phyloP scores from a whole-genome alignment of 1,140 invertebrate species.

The honey bee (Apis mellifera) region Amel_HAv3.1 CM009936.2:15466501-15467000 shows the following conservation, averaged over 20 bases:
- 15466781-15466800: constrained; percentile 35
- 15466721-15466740: not conserved
- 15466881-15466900: not conserved
- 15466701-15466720: not conserved
- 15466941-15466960: too few species aligned
- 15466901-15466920: not conserved
- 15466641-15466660: not conserved
- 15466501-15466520: too few species aligned
- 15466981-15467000: not conserved
- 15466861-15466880: not conserved
- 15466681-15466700: not conserved
- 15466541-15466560: too few species aligned
- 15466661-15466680: not conserved
- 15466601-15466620: too few species aligned
- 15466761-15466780: not conserved
- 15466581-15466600: too few species aligned
- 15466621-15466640: not conserved
- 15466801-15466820: constrained; percentile 32
- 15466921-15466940: not conserved
- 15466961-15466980: not conserved
- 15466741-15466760: not conserved
- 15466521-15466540: too few species aligned
- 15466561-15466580: too few species aligned
- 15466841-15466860: not conserved
- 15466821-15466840: not conserved